Evolutionary conservation across 2,888 invertebrate genomes (phyloP).

Genomic region (Hanleya hanleyi): DNA sequence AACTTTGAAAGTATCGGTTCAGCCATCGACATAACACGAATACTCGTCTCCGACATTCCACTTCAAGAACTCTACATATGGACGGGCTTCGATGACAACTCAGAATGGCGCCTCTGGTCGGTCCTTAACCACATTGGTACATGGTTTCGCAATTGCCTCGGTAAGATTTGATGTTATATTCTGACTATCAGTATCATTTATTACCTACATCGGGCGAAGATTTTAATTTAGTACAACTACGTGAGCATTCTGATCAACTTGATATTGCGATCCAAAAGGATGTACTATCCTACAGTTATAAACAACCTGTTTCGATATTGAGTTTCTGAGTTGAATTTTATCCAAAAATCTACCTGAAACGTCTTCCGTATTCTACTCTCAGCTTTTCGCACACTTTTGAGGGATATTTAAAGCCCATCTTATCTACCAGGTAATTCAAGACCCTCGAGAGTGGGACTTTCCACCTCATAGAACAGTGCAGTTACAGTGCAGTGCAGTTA

Average conservation of each 20-base stretch:
- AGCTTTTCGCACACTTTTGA: no score
- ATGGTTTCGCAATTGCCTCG: constrained; percentile 39
- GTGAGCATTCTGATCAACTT: not conserved
- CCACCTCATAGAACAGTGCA: no score
- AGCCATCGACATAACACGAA: constrained; percentile 43
- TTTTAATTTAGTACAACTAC: not conserved
- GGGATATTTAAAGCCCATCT: no score
- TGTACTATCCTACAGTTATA: no score
- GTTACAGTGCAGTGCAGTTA: no score
- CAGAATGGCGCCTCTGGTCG: constrained; percentile 50
- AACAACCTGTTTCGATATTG: no score
- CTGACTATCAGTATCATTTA: not conserved
- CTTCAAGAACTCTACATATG: constrained; percentile 58
- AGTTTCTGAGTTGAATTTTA: no score
- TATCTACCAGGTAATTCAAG: no score
- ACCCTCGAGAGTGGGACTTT: no score
- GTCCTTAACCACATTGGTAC: constrained; percentile 48
- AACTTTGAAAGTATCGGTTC: constrained; percentile 59
- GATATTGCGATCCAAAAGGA: no score
- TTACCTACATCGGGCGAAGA: not conserved
- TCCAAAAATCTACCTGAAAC: no score
- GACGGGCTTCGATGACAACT: constrained; percentile 60
- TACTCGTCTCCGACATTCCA: constrained; percentile 54
- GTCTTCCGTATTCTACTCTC: no score
- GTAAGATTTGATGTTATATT: constrained; percentile 43